These are phyloP conservation scores for Rhea pennata DNA, from an alignment of 2,113 vertebrate genomes.

Conservation along the genomic window DNA sequence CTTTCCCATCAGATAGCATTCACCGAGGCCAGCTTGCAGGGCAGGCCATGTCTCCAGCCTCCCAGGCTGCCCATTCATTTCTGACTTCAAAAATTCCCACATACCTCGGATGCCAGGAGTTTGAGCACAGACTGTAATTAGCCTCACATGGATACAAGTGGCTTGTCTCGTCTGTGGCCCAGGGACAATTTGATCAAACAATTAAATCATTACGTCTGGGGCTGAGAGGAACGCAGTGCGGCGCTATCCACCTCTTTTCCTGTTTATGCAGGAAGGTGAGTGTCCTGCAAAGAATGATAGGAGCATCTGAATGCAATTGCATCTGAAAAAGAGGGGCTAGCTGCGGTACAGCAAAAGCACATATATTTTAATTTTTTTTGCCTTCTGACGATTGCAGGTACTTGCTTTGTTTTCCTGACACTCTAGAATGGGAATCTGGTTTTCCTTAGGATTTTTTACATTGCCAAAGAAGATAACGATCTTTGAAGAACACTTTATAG, in stretches of 20 bases:
- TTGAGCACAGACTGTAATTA: background rate
- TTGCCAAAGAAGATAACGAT: background rate
- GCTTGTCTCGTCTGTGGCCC: background rate
- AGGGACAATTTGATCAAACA: background rate
- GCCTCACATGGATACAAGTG: background rate
- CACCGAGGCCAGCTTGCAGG: background rate
- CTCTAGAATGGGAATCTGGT: background rate
- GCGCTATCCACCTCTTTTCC: background rate
- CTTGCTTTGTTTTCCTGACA: background rate
- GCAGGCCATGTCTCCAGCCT: background rate
- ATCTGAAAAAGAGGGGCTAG: background rate
- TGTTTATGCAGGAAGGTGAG: slow-evolving; percentile 49
- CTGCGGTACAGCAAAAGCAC: background rate
- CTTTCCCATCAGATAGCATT: background rate
- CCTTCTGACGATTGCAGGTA: background rate
- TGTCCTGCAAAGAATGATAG: background rate
- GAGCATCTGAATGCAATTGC: background rate
- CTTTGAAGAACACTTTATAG: background rate
- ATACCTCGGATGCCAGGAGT: slow-evolving; percentile 5
- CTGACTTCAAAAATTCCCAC: rapidly evolving
- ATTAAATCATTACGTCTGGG: background rate
- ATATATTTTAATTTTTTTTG: background rate
- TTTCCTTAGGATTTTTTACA: rapidly evolving
- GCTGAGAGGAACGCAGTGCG: background rate
- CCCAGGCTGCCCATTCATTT: background rate